Conservation (phyloP, 1,140 invertebrate genomes). For the Atta cephalotes region DNA sequence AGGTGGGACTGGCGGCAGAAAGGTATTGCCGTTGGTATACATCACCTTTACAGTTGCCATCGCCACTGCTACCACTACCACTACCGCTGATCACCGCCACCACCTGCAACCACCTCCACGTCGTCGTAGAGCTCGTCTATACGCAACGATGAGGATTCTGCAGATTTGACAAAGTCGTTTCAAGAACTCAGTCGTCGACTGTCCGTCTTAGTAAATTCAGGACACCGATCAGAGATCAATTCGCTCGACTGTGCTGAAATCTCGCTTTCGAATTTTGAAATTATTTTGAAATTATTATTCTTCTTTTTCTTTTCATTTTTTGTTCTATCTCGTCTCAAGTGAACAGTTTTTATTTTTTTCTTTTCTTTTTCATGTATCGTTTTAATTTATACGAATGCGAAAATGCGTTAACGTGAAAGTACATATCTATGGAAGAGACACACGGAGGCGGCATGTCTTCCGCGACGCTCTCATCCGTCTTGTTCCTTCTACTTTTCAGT, state of each 20-base stretch:
- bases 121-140: slow-evolving; percentile 56
- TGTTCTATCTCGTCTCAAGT: neutral
- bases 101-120: slow-evolving; percentile 62
- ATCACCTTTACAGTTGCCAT: slow-evolving; percentile 62
- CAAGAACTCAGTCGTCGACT: slow-evolving; percentile 83
- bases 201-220: slow-evolving; percentile 77
- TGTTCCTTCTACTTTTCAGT: slow-evolving; percentile 77
- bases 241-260: slow-evolving; percentile 8
- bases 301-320: neutral
- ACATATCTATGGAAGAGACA: slow-evolving; percentile 74
- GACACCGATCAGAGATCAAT: slow-evolving; percentile 38
- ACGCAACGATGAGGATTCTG: slow-evolving; percentile 80
- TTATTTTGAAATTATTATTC: slow-evolving; percentile 7
- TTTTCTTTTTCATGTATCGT: neutral
- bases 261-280: neutral
- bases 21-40: slow-evolving; percentile 59
- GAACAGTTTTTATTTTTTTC: neutral
- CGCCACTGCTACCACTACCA: slow-evolving; percentile 58
- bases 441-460: slow-evolving; percentile 73
- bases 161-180: slow-evolving; percentile 85
- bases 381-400: slow-evolving; percentile 41
- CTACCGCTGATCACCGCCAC: slow-evolving; percentile 24
- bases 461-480: slow-evolving; percentile 73
- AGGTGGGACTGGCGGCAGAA: slow-evolving; percentile 28
- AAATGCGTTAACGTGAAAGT: slow-evolving; percentile 77